These are phyloP conservation scores for Danio jaintianensis DNA, from an alignment of 2,797 vertebrate species.

Conservation along the genomic window DNA sequence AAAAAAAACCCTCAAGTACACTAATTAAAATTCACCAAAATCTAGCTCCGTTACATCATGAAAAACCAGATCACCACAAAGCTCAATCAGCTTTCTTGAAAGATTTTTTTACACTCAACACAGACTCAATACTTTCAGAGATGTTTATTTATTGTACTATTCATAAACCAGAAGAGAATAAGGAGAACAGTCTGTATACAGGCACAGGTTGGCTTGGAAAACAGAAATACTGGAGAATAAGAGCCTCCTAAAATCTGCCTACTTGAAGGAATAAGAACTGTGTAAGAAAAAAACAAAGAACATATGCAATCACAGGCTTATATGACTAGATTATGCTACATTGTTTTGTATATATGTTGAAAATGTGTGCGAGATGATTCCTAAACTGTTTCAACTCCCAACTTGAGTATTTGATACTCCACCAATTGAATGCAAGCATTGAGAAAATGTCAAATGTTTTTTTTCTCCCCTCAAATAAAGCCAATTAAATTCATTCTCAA, in stretches of 20 bases:
- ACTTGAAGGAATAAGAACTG: conserved; percentile 15
- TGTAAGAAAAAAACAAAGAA: conserved; percentile 49
- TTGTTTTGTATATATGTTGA: conserved; percentile 62
- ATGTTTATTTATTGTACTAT: conserved; percentile 76
- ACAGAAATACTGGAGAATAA: conserved; percentile 41
- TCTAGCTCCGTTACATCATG: background rate
- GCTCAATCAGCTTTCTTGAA: background rate
- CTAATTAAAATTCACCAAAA: background rate
- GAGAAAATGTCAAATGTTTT: conserved; percentile 27
- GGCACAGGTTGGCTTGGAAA: conserved; percentile 77
- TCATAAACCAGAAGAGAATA: conserved; percentile 79
- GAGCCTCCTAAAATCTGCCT: conserved; percentile 20
- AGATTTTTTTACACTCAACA: conserved; percentile 51
- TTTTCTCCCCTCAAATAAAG: conserved; percentile 73
- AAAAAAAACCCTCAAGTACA: background rate
- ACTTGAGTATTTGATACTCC: background rate
- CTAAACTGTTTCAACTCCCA: conserved; percentile 17
- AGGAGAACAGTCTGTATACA: conserved; percentile 80
- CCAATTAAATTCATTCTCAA: conserved; percentile 64
- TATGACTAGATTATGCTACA: conserved; percentile 59
- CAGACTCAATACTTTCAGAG: conserved; percentile 64
- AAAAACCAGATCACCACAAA: conserved; percentile 26
- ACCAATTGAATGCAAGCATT: background rate
- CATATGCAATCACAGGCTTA: conserved; percentile 52
- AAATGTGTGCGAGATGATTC: conserved; percentile 42